These are phyloP conservation scores for Cecidostiba fungosa DNA, from an alignment of 2,888 invertebrate genomes.

Conservation along the genomic window DNA sequence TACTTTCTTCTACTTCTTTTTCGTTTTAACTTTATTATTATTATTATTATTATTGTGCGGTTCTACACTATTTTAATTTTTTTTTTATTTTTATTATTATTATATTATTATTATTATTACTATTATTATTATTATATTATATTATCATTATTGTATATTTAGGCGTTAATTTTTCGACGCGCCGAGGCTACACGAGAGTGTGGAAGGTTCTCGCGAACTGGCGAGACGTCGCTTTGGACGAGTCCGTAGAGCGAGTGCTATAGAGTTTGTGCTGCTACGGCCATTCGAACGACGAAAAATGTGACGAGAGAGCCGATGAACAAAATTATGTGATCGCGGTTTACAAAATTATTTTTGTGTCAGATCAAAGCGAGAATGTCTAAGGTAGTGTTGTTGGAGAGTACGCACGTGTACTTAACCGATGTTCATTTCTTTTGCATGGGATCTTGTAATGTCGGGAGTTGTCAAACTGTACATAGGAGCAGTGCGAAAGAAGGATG, in stretches of 20 bases:
- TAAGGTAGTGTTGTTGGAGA: neutral
- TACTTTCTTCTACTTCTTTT: neutral
- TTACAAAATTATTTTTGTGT: neutral
- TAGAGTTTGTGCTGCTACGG: neutral
- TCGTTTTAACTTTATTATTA: constrained; percentile 25
- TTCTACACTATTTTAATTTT: constrained; percentile 11
- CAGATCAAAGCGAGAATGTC: neutral
- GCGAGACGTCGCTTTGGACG: neutral
- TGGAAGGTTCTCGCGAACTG: neutral
- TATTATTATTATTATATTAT: neutral
- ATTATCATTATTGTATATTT: constrained; percentile 23
- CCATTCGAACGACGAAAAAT: neutral
- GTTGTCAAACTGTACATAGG: neutral
- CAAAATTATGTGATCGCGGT: neutral
- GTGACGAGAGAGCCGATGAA: neutral
- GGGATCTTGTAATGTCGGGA: neutral
- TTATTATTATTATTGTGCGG: constrained; percentile 18
- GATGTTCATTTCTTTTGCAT: neutral
- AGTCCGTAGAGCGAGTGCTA: neutral
- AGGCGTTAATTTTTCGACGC: constrained; percentile 24
- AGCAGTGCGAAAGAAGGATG: neutral
- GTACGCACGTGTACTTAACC: constrained; percentile 13
- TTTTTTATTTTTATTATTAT: constrained; percentile 1
- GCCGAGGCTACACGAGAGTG: constrained; percentile 14
- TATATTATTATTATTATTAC: neutral